Base-by-base conservation (phyloP, 2,113 vertebrate genomes). In the Alouatta palliata region DNA sequence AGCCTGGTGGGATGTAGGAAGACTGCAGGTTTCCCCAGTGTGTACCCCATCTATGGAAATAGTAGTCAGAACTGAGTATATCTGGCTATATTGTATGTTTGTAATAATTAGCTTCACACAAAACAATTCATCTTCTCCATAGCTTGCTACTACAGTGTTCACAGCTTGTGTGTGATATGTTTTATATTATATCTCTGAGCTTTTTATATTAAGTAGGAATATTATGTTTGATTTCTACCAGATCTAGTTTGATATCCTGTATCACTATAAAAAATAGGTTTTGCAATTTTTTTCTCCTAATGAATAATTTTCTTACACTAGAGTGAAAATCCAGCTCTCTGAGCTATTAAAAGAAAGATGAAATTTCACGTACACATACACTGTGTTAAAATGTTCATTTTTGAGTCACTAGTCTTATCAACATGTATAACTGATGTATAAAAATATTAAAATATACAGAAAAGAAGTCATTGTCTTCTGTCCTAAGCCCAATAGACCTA, bases 401-500 rank as follows among this genome's bases (percentile, higher is more conserved):
- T 97, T 87, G 64, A 92, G 4, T 87, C 54, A 64, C 20, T 27
- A n/a, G 87, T 61, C 71, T 98, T 83, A 92, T 96, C 71, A 87
- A 88, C 77, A 66, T 58, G 47, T 52, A 83, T 58, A 96, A 97
- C 12, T 96, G 76, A 92, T 88, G 47, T 92, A 95, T 52, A 88
- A 94, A 93, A 90, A 87, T 79, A 94, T 97, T 45, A 71, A 96
- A 95, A 87, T 54, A 49, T 97, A 77, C 87, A 91, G 73, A 89
- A 96, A 91, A 97, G 91, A 87, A 96, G 95, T 94, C 80, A 47
- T 90, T 96, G 76, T 70, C 91, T 96, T 82, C 79, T 95, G 43
- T 96, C 73, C 73, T 96, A 93, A 91, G 96, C 93, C 75, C 95
- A 91, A 89, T 98, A 97, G 93, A 90, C 88, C 88, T 84, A 87